These are phyloP conservation scores for Ariolimax columbianus DNA, from an alignment of 2,888 invertebrate genomes.

Conservation along the genomic window DNA sequence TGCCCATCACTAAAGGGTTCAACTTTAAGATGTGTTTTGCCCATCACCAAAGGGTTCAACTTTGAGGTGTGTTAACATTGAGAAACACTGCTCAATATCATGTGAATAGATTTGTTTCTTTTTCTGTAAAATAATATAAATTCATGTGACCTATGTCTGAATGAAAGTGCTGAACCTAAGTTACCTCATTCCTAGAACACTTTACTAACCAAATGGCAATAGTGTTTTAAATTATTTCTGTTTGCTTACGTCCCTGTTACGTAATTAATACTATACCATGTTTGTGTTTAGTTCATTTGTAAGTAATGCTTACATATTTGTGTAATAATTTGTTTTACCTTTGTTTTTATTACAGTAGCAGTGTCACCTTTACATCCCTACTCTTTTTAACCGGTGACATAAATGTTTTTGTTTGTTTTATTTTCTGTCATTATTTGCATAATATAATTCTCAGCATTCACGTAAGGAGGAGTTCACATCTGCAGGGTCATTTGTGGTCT, in stretches of 20 bases:
- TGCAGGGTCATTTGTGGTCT: background rate
- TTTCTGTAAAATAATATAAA: background rate
- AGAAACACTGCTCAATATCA: background rate
- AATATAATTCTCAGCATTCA: background rate
- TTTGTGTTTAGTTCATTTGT: background rate
- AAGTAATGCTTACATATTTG: background rate
- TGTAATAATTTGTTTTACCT: background rate
- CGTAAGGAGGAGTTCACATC: background rate
- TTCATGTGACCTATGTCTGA: background rate
- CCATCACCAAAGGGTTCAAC: background rate
- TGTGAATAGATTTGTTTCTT: background rate
- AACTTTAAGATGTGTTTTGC: background rate
- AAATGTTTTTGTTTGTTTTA: background rate
- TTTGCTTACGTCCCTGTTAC: background rate
- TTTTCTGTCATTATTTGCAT: background rate
- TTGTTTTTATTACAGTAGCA: background rate
- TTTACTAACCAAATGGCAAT: slow-evolving; percentile 3
- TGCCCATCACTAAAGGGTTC: no score
- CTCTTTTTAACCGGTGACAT: background rate
- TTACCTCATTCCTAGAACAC: slow-evolving; percentile 10
- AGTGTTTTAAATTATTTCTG: slow-evolving; percentile 23
- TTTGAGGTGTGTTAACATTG: background rate
- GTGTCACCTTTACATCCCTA: background rate
- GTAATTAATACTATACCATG: background rate
- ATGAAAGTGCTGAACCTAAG: slow-evolving; percentile 6